These are phyloP conservation scores for Tympanuchus pallidicinctus DNA, from an alignment of 2,113 vertebrate genomes.

Conservation along the genomic window DNA sequence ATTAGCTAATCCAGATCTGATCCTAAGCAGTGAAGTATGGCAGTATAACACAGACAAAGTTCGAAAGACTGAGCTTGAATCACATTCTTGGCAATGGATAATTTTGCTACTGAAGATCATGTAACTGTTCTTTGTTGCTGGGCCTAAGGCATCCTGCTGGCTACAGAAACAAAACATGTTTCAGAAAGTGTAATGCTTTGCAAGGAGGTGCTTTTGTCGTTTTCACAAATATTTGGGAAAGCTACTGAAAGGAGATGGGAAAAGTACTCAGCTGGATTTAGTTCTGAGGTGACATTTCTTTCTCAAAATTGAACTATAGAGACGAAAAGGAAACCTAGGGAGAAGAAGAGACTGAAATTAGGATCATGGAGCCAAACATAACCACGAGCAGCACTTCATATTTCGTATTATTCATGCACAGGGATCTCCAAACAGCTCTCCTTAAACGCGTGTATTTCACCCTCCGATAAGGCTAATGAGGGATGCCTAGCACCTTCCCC, in stretches of 20 bases:
- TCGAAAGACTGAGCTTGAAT: background rate
- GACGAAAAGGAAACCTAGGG: background rate
- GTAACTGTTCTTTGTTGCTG: accelerated
- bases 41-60: background rate
- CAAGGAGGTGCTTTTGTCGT: background rate
- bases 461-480: background rate
- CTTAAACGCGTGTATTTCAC: background rate
- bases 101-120: background rate
- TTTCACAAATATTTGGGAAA: background rate
- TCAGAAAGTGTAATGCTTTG: background rate
- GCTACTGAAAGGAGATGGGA: background rate
- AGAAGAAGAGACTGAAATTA: background rate
- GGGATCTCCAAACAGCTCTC: background rate
- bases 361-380: background rate
- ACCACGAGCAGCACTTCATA: accelerated
- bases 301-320: background rate
- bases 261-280: background rate
- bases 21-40: background rate
- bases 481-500: background rate
- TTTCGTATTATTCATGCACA: conserved; percentile 13
- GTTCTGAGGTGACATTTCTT: background rate
- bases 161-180: background rate
- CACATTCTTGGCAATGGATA: background rate
- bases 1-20: background rate
- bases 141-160: background rate